Conservation (phyloP, 2,888 invertebrate genomes). For the Plagiodera versicolora region DNA sequence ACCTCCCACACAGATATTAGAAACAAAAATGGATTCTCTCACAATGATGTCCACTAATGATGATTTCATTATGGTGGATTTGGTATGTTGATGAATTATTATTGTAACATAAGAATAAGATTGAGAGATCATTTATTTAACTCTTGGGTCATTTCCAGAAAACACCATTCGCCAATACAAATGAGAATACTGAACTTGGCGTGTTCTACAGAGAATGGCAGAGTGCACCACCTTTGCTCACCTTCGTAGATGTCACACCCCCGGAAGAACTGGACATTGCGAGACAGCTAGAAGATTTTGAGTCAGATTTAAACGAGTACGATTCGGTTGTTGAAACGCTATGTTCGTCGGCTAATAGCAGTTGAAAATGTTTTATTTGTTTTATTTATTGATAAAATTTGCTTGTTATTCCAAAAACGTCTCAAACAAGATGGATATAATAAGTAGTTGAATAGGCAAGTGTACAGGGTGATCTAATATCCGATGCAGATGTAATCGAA, state of each 20-base stretch:
- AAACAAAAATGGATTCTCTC: slow-evolving; percentile 51
- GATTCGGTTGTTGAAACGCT: slow-evolving; percentile 75
- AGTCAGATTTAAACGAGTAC: slow-evolving; percentile 73
- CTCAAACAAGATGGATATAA: background rate
- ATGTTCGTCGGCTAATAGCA: slow-evolving; percentile 45
- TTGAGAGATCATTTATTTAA: too few species aligned
- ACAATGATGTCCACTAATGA: slow-evolving; percentile 61
- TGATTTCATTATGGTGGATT: slow-evolving; percentile 72
- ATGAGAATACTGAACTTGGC: slow-evolving; percentile 73
- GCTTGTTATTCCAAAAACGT: background rate
- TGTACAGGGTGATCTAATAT: too few species aligned
- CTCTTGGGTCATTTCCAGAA: slow-evolving; percentile 61
- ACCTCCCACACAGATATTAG: slow-evolving; percentile 46
- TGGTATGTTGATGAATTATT: slow-evolving; percentile 55
- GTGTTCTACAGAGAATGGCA: slow-evolving; percentile 80
- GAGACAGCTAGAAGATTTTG: slow-evolving; percentile 72
- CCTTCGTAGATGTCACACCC: slow-evolving; percentile 60
- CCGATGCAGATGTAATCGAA: too few species aligned
- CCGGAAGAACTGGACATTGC: slow-evolving; percentile 61
- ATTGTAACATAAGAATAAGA: too few species aligned
- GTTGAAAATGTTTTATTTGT: slow-evolving; percentile 5
- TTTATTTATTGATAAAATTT: background rate
- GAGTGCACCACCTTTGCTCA: slow-evolving; percentile 59
- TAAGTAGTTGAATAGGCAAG: too few species aligned
- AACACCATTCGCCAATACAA: slow-evolving; percentile 76